Evolutionary conservation across 2,797 vertebrate genomes (phyloP).

Genomic region (Limosa lapponica): DNA sequence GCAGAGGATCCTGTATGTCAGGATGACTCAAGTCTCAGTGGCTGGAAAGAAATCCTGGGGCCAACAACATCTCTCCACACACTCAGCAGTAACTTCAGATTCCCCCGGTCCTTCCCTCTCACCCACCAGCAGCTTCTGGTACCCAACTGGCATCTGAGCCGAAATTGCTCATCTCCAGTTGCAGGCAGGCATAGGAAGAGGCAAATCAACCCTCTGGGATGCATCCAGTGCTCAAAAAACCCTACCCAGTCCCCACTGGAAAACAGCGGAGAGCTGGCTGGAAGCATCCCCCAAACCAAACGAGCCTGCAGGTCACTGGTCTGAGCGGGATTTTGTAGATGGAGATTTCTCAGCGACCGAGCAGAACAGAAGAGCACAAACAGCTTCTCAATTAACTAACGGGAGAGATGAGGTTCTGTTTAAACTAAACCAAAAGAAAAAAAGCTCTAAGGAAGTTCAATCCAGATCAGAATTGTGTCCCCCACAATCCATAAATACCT

Average conservation of each 20-base stretch:
- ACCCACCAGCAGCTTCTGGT: not conserved
- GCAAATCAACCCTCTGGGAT: not conserved
- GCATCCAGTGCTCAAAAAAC: too few species aligned
- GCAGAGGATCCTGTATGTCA: not conserved
- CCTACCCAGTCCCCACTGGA: not conserved
- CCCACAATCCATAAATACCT: not conserved
- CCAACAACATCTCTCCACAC: not conserved
- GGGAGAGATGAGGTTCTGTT: not conserved
- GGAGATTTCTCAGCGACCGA: not conserved
- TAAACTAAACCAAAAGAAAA: not conserved
- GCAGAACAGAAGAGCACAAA: not conserved
- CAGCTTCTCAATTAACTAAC: not conserved
- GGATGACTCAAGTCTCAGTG: not conserved
- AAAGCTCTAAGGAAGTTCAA: not conserved
- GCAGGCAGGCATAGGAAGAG: not conserved
- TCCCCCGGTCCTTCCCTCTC: not conserved
- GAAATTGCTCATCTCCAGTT: accelerated
- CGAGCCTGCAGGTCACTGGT: not conserved
- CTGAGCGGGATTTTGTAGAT: not conserved
- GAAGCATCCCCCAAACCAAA: not conserved
- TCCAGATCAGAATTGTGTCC: not conserved
- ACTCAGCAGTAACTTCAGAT: not conserved
- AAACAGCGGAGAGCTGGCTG: not conserved
- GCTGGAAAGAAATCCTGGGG: not conserved
- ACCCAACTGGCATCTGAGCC: not conserved